Percentiles rank a stretch among this genome's conserved stretches.
phyloP scores from a whole-genome alignment of 2,888 invertebrate species.

The Stenoptilia bipunctidactyla region DNA sequence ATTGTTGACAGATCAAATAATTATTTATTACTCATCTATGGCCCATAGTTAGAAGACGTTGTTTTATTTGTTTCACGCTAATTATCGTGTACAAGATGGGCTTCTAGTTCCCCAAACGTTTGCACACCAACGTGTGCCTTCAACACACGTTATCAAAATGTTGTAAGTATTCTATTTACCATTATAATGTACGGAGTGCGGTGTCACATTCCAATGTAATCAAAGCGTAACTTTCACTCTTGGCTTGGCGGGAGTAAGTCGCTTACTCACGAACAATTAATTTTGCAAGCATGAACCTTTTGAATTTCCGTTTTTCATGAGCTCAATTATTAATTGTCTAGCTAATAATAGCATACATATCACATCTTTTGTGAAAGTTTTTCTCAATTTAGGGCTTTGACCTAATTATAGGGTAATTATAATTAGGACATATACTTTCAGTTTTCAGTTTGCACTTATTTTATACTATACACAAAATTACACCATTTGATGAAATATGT shows the following conservation, averaged over 20 bases:
- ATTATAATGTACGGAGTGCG: slow-evolving; percentile 2
- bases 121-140: slow-evolving; percentile 83
- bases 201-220: background rate
- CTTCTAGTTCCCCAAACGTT: slow-evolving; percentile 76
- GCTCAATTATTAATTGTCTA: too few relatives aligned
- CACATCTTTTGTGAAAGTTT: too few relatives aligned
- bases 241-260: slow-evolving; percentile 11
- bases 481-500: too few relatives aligned
- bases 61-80: slow-evolving; percentile 59
- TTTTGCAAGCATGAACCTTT: background rate
- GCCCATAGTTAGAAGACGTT: slow-evolving; percentile 46
- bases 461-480: too few relatives aligned
- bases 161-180: slow-evolving; percentile 68
- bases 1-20: too few relatives aligned
- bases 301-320: too few relatives aligned
- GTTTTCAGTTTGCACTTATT: too few relatives aligned
- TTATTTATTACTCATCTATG: slow-evolving; percentile 61
- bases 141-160: slow-evolving; percentile 72
- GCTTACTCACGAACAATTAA: background rate
- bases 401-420: too few relatives aligned
- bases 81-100: slow-evolving; percentile 76
- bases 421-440: too few relatives aligned
- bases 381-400: too few relatives aligned
- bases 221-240: slow-evolving; percentile 10
- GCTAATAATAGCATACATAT: too few relatives aligned